Evolutionary conservation across 2,113 vertebrate genomes (phyloP), one percentile per base, ranked within the genome.

Genomic region (Eleginops maclovinus): DNA sequence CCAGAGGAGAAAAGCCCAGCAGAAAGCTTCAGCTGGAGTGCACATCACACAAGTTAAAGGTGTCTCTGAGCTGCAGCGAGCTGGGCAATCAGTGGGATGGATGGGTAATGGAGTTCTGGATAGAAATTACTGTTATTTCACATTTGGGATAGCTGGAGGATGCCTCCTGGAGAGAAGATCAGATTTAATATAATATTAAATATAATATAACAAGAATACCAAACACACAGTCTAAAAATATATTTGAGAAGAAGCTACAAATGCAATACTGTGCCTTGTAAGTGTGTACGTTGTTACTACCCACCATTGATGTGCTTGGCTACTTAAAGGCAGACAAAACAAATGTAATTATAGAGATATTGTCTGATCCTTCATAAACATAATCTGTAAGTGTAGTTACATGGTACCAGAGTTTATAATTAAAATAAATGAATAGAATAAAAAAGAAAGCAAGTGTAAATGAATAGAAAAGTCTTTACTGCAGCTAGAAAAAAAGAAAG

Each of bases 151-250:
- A 31, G 92, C 87, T 59, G 93, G 94, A 16, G 93, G 91, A 26
- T 89, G 90, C 83, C 93, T 94, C 92, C 94, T 95, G 77, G 22
- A 90, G 59, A 85, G 51, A 67, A 59, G 65, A 82, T 68, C 53
- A 81, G 14, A 83, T 74, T 6, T 40, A 73, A 3, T 51, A 1
- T 16, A 41, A 16, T 3, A 14, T 54, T 61, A 15, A 68, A 8
- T 59, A 24, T 24, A 6, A 50, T 54, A 8, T 4, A 43, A 65
- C 2, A 36, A 44, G 47, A 60, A 16, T 21, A 56, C 41, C 21
- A 51, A 15, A 40, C 22, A 21, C 11, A 2, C 22, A 1, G 21
- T 55, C 16, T 40, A 21, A 60, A 17, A 3, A 50, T 64, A 19
- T 55, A 6, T 60, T 24, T 31, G 16, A 46, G 24, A 14, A 24